A percentile compares a stretch with the other conserved stretches of the same genome.
Conservation (phyloP, 2,113 vertebrate species). For the Sander vitreus region DNA sequence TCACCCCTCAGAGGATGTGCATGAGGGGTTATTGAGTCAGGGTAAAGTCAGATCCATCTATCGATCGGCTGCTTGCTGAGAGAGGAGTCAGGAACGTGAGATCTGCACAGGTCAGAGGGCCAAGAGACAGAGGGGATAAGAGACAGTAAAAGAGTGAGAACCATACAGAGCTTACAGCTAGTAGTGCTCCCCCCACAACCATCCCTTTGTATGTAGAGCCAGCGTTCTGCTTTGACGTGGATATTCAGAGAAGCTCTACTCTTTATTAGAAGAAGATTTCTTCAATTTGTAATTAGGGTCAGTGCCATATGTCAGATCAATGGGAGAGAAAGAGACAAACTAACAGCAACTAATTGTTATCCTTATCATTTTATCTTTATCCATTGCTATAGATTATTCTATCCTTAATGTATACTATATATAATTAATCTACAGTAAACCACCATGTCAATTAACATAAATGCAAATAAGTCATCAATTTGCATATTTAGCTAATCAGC, state of each 20-base stretch:
- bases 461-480: conserved; percentile 73
- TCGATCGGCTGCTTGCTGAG: conserved; percentile 78
- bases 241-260: conserved; percentile 49
- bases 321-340: conserved; percentile 35
- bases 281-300: conserved; percentile 61
- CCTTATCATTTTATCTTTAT: conserved; percentile 66
- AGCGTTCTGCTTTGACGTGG: conserved; percentile 39
- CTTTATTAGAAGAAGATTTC: conserved; percentile 46
- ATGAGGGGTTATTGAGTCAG: conserved; percentile 79
- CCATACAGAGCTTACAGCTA: conserved; percentile 45
- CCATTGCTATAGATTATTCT: conserved; percentile 59
- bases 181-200: conserved; percentile 30
- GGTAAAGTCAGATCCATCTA: conserved; percentile 81
- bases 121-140: conserved; percentile 55
- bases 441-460: conserved; percentile 73
- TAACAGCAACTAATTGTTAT: conserved; percentile 60
- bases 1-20: conserved; percentile 65
- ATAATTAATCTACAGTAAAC: conserved; percentile 62
- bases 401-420: conserved; percentile 57
- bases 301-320: conserved; percentile 56
- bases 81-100: conserved; percentile 81
- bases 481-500: conserved; percentile 71
- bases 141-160: conserved; percentile 38
- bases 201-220: conserved; percentile 47
- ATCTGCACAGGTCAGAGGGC: conserved; percentile 74